Percentiles rank a stretch among this genome's conserved stretches.
Evolutionary conservation across 2,888 invertebrate species (phyloP).

Genomic region (Noctua janthina): DNA sequence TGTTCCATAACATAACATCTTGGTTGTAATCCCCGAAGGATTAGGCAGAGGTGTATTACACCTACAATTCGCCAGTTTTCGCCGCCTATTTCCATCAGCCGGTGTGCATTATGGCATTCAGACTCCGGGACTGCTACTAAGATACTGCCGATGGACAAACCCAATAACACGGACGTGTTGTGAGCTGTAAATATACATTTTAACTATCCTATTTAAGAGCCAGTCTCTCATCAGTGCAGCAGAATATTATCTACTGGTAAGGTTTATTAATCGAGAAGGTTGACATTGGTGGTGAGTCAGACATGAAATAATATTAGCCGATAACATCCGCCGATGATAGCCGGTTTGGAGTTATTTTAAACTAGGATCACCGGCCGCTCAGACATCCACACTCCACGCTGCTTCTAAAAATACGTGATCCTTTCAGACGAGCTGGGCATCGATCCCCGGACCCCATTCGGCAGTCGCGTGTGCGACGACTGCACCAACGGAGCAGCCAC

Average conservation of each 20-base stretch:
- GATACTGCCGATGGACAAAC: neutral
- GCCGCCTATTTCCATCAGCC: neutral
- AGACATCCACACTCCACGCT: neutral
- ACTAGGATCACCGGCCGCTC: neutral
- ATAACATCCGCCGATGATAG: neutral
- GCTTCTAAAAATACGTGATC: neutral
- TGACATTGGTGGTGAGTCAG: neutral
- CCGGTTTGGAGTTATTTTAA: neutral
- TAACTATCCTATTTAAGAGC: neutral
- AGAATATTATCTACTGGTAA: constrained; percentile 1
- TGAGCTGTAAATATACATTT: neutral
- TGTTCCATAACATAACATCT: neutral
- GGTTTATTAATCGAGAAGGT: neutral
- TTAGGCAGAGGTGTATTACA: neutral
- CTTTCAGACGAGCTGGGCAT: neutral
- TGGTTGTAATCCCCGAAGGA: neutral
- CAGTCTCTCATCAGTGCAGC: constrained; percentile 1
- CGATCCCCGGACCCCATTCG: neutral
- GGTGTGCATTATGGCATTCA: no score
- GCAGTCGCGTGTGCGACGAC: neutral
- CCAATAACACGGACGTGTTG: neutral
- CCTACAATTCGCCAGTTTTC: neutral
- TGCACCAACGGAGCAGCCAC: neutral
- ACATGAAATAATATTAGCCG: neutral
- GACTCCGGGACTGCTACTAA: neutral